Base-by-base conservation (phyloP, 2,113 vertebrate species). In the Sarotherodon lohbergeri region DNA sequence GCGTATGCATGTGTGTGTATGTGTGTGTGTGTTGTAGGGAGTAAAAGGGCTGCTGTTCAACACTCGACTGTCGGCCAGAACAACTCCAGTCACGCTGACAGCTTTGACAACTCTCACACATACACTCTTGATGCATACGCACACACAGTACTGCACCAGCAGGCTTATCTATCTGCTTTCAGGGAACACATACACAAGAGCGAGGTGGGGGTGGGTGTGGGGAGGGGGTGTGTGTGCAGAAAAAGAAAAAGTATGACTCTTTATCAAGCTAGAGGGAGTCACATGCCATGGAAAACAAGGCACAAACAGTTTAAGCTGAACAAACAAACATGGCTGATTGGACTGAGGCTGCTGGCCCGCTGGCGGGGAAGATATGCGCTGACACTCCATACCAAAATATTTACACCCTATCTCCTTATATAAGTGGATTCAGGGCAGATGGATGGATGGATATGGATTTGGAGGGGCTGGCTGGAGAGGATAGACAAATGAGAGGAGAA, bases 311-410 rank as follows among this genome's bases (percentile, higher is more conserved):
- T 96, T 94, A 95, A 94, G 94, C 94, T 94, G 93, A 91, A 92
- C 91, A 96, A 96, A 96, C 95, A 96, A 96, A 96, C 95, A 95
- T 50, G 89, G 90, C 84, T 95, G 95, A 96, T 95, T 96, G 91
- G 92, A 94, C 83, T 36, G 89, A 84, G 92, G 91, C 86, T 88
- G 83, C 80, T n/a, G 34, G 80, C 80, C 80, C 83, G 87, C 83
- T 91, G 89, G 90, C 39, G 4, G 73, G 61, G 82, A 54, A 93
- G 92, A 95, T 91, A 94, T 41, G 91, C 84, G 63, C 90, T 76
- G 91, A 93, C 92, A 93, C 91, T 88, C 71, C 86, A 84, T 87
- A 88, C 84, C 93, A 94, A 92, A 95, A 96, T 96, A 96, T 96
- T 96, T 94, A 95, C 95, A 96, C 93, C 94, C 87, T 88, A 93